Evolutionary conservation across 2,797 vertebrate genomes (phyloP).

Genomic region (Mus minutoides): DNA sequence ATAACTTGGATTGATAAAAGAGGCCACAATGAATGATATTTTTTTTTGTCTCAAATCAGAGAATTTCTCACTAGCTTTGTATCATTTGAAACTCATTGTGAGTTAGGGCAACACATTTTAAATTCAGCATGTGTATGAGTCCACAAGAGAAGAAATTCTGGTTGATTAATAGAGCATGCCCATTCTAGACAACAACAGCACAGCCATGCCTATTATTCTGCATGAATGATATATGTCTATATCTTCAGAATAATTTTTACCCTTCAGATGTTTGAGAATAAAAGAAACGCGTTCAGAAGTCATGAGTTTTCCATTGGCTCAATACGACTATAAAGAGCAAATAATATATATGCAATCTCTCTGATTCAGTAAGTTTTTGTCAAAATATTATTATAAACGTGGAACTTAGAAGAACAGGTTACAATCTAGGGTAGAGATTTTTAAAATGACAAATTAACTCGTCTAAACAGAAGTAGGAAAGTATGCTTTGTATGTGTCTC

Average conservation of each 20-base stretch:
- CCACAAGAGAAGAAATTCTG: conserved; percentile 14
- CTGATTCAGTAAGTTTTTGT: not conserved
- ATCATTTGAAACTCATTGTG: not conserved
- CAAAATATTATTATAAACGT: not conserved
- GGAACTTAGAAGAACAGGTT: not conserved
- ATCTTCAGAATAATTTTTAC: conserved; percentile 20
- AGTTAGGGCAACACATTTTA: not conserved
- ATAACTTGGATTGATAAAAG: not conserved
- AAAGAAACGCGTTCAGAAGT: conserved; percentile 18
- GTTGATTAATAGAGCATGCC: conserved; percentile 52
- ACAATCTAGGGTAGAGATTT: not conserved
- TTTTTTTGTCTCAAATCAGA: conserved; percentile 12
- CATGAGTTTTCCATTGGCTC: not conserved
- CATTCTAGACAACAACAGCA: not conserved
- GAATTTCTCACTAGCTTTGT: not conserved
- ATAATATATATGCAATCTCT: not conserved
- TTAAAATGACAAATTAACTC: not conserved
- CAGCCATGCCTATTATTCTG: conserved; percentile 28
- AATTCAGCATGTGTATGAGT: not conserved
- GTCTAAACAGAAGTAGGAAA: not conserved
- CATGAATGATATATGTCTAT: conserved; percentile 1
- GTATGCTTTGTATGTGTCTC: not conserved
- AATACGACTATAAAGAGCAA: not conserved
- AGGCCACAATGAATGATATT: not conserved
- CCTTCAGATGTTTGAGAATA: conserved; percentile 15